phyloP scores from a whole-genome alignment of 2,888 invertebrate genomes.

The Lasioglossum morio region DNA sequence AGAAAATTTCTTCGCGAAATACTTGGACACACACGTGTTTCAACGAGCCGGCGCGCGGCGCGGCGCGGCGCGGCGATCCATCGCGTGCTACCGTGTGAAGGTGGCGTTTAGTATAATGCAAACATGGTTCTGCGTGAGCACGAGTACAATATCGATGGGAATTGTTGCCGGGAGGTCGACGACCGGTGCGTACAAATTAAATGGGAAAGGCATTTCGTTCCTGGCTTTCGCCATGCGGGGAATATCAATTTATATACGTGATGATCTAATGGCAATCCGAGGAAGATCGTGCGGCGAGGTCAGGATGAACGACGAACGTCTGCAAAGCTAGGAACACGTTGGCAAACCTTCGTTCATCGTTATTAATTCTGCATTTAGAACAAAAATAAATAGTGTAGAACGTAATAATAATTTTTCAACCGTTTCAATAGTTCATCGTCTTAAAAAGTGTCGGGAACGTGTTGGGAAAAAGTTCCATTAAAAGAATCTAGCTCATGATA shows the following conservation, averaged over 20 bases:
- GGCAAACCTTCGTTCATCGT: neutral
- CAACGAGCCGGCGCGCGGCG: neutral
- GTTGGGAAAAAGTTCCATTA: too few species aligned
- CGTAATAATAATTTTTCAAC: too few species aligned
- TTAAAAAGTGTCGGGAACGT: too few species aligned
- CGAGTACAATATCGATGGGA: constrained; percentile 50
- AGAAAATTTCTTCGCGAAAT: neutral
- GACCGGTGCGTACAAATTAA: constrained; percentile 54
- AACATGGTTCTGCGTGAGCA: constrained; percentile 20
- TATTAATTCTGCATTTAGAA: too few species aligned
- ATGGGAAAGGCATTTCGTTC: constrained; percentile 65
- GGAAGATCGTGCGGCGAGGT: neutral
- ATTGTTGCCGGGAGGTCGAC: constrained; percentile 55
- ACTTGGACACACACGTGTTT: neutral
- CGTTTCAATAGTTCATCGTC: too few species aligned
- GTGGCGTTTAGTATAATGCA: constrained; percentile 6
- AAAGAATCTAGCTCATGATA: too few species aligned
- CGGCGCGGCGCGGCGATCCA: too few species aligned
- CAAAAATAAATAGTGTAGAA: too few species aligned
- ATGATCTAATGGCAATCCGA: neutral
- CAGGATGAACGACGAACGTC: neutral
- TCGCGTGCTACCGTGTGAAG: neutral
- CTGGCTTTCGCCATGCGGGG: constrained; percentile 58
- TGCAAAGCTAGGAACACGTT: too few species aligned
- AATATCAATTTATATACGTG: constrained; percentile 52